Evolutionary conservation across 2,113 vertebrate species (phyloP).

Genomic region (Monarcha castaneiventris): DNA sequence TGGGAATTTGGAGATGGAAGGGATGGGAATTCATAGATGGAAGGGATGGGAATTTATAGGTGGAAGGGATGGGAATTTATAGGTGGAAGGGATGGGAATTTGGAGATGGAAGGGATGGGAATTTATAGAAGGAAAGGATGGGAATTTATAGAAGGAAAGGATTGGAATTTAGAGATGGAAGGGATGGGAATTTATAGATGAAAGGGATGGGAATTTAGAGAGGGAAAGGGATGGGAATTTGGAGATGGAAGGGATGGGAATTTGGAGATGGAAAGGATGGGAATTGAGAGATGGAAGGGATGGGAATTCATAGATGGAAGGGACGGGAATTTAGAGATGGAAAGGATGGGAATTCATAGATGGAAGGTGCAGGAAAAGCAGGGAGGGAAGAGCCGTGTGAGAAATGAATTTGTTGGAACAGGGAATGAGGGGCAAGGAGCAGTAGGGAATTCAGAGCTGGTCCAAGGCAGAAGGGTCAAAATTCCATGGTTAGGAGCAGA

Average conservation of each 20-base stretch:
- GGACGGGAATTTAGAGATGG: neutral
- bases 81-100: too few species aligned
- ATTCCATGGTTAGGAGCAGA: neutral
- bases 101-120: too few species aligned
- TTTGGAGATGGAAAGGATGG: too few species aligned
- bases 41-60: neutral
- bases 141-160: too few species aligned
- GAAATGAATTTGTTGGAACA: neutral
- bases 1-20: neutral
- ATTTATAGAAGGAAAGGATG: too few species aligned
- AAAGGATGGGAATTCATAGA: neutral
- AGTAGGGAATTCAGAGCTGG: neutral
- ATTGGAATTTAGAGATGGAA: neutral
- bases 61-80: too few species aligned
- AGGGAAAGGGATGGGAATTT: too few species aligned
- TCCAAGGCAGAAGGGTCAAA: neutral
- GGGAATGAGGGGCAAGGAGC: neutral
- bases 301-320: neutral
- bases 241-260: too few species aligned
- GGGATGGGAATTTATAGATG: neutral
- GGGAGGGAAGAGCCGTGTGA: neutral
- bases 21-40: neutral
- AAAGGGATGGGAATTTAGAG: too few species aligned
- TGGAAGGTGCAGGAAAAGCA: neutral
- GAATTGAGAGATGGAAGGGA: too few species aligned